A percentile compares a stretch with the other conserved stretches of the same genome.
Conservation (phyloP, 2,113 vertebrate genomes). For the Vombatus ursinus region DNA sequence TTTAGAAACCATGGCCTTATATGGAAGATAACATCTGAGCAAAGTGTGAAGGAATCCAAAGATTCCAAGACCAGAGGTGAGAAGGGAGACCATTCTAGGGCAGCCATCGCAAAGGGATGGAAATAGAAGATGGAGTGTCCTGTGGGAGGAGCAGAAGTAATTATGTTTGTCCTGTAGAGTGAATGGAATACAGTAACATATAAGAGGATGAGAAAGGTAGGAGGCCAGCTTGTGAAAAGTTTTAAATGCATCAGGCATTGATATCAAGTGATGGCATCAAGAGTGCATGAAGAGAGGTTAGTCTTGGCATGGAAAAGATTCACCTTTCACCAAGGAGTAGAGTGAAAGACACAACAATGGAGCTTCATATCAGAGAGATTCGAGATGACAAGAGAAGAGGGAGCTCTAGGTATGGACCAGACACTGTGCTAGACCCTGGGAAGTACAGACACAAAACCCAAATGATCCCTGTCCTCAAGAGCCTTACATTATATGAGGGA, state of each 20-base stretch:
- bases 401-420: not conserved
- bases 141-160: not conserved
- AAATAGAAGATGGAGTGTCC: not conserved
- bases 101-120: not conserved
- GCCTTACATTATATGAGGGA: not conserved
- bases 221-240: not conserved
- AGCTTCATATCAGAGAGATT: not conserved
- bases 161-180: not conserved
- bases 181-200: not conserved
- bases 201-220: not conserved
- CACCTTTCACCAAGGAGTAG: not conserved
- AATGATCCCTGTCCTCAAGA: not conserved
- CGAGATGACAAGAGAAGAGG: not conserved
- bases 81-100: too few species aligned
- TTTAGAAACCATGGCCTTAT: not conserved
- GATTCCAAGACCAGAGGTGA: not conserved
- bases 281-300: not conserved
- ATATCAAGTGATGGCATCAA: not conserved
- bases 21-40: not conserved
- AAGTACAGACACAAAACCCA: not conserved
- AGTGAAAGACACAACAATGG: not conserved
- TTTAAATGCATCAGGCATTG: not conserved
- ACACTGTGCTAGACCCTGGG: not conserved
- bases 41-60: not conserved
- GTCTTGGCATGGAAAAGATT: not conserved